Conservation (phyloP, 2,797 vertebrate genomes). For the Anisognathus igniventris region DNA sequence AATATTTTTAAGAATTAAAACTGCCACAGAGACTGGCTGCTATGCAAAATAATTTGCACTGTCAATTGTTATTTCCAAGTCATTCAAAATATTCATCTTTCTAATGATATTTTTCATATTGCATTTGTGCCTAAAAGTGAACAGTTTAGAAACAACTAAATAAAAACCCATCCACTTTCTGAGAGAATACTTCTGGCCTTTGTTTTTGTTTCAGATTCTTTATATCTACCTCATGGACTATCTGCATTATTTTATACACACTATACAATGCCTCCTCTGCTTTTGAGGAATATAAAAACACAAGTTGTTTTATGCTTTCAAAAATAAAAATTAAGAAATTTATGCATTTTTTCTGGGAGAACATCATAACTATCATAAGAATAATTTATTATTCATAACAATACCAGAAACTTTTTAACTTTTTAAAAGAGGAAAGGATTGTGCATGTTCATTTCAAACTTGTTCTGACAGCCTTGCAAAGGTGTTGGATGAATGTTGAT, state of each 20-base stretch:
- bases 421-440: not conserved
- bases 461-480: not conserved
- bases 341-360: not conserved
- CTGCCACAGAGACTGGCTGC: not conserved
- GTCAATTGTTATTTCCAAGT: not conserved
- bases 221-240: not conserved
- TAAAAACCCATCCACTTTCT: not conserved
- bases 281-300: not conserved
- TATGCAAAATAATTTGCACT: not conserved
- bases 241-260: not conserved
- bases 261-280: not conserved
- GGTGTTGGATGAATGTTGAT: not conserved
- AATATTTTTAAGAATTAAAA: not conserved
- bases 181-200: not conserved
- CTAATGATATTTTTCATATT: not conserved
- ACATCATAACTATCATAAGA: not conserved
- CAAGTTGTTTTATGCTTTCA: fast-evolving
- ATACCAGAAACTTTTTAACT: not conserved
- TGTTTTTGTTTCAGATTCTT: not conserved
- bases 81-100: not conserved
- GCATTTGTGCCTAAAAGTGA: not conserved
- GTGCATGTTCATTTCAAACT: not conserved
- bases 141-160: not conserved
- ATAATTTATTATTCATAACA: not conserved
- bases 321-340: not conserved